Base-by-base conservation (phyloP, 2,888 invertebrate genomes). In the Ernsta delagoae region DNA sequence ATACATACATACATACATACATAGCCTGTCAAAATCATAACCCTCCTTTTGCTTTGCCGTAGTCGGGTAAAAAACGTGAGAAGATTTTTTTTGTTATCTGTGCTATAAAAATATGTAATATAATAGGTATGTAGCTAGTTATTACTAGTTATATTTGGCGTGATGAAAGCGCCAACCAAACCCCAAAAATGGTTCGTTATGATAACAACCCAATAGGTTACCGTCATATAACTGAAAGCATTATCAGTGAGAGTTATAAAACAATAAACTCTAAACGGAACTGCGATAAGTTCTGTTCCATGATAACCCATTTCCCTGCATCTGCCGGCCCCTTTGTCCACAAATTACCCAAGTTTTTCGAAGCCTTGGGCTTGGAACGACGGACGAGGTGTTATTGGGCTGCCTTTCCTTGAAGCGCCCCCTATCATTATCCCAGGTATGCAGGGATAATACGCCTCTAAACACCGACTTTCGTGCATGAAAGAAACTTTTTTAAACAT, bases 381-480 rank as follows among this genome's bases (percentile, higher is more conserved):
- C 16, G 16, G 78, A 71, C 73, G 79, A 83, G 79, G 84, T 86
- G 87, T 87, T 89, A 88, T 87, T 85, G 66, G 66, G 31, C 54
- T 65, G 59, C 66, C 67, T 61, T 71, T 73, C 75, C 74, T 72
- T 74, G 75, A 75, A 76, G 74, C 70, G 76, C 79, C 83, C 85
- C 89, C 89, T 89, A 88, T 90, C 88, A 90, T 90, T 89, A 90
- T 77, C 78, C 75, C 89, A 89, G 90, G 90, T 90, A 90, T 67
- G 74, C 73, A 75, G 73, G 43, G 54, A 67, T 67, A 61, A 61
- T 56, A 56, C 75, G 78, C 77, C 78, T 79, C 83, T 81, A 80
- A 79, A 78, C 73, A 76, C 77, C 79, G 73, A 80, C 80, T 77
- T 85, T 82, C 77, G 79, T 77, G 79, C 79, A 78, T 81, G 78